phyloP scores from a whole-genome alignment of 1,140 invertebrate species.

The Halyomorpha halys region DNA sequence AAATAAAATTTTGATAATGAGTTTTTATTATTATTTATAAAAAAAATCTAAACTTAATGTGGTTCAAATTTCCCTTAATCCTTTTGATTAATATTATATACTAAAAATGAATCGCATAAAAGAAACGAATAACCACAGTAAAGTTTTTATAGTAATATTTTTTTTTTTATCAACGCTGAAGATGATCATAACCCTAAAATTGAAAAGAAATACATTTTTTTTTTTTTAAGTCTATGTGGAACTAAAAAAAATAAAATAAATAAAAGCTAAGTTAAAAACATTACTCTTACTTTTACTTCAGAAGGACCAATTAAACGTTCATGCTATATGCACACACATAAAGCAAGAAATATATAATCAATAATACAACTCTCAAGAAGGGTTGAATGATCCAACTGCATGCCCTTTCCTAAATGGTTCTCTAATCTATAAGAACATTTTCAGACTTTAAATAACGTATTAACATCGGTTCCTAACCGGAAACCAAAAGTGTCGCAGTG shows the following conservation, averaged over 20 bases:
- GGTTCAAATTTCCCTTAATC: no score
- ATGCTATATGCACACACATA: slow-evolving; percentile 16
- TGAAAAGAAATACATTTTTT: background rate
- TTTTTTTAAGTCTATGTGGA: background rate
- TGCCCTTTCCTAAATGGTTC: background rate
- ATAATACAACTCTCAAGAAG: background rate
- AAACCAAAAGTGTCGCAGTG: slow-evolving; percentile 41
- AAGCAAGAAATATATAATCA: slow-evolving; percentile 1
- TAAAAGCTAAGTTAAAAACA: background rate
- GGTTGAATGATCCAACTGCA: background rate
- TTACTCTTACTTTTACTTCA: slow-evolving; percentile 3
- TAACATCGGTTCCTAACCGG: slow-evolving; percentile 21
- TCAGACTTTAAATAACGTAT: no score
- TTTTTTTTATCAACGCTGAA: no score
- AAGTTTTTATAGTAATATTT: no score
- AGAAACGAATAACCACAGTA: no score
- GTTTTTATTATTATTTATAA: no score
- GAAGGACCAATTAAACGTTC: slow-evolving; percentile 1
- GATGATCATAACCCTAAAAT: no score
- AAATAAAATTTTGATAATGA: no score
- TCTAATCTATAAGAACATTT: slow-evolving; percentile 1
- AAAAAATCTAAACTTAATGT: no score
- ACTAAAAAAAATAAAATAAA: background rate
- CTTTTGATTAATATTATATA: no score
- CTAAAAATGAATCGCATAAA: no score